Evolutionary conservation across 2,797 vertebrate genomes (phyloP).

Genomic region (Acipenser oxyrinchus): DNA sequence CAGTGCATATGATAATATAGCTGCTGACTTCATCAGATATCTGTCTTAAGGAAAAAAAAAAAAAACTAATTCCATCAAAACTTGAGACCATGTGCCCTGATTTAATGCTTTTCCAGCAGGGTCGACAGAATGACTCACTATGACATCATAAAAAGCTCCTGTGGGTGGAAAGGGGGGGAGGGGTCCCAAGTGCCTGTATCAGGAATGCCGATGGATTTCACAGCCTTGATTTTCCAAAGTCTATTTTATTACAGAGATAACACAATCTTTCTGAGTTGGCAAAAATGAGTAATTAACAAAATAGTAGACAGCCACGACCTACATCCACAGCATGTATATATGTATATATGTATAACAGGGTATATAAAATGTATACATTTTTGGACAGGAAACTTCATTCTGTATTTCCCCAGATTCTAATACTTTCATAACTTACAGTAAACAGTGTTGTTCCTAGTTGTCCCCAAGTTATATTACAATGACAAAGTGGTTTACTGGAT

Average conservation of each 20-base stretch:
- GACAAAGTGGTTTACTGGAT: too few species aligned
- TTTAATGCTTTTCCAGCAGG: slow-evolving; percentile 1
- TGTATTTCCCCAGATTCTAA: too few species aligned
- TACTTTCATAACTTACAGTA: too few species aligned
- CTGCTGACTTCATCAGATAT: not conserved
- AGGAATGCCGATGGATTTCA: not conserved
- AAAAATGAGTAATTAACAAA: too few species aligned
- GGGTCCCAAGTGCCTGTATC: not conserved
- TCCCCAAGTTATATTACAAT: too few species aligned
- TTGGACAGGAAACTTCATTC: too few species aligned
- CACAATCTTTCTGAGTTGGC: too few species aligned
- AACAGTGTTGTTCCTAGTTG: too few species aligned
- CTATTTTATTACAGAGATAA: too few species aligned
- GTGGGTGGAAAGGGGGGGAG: not conserved
- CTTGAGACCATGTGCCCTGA: not conserved
- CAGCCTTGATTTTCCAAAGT: not conserved
- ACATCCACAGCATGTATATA: too few species aligned
- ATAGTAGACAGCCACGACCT: too few species aligned
- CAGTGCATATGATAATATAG: too few species aligned
- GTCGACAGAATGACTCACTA: not conserved
- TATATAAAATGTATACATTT: not conserved
- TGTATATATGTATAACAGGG: not conserved
- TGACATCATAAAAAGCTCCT: not conserved
- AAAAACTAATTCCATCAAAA: not conserved
- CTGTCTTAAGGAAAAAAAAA: not conserved